Evolutionary conservation across 1,140 invertebrate species (phyloP).

Genomic region (Euwallacea fornicatus): DNA sequence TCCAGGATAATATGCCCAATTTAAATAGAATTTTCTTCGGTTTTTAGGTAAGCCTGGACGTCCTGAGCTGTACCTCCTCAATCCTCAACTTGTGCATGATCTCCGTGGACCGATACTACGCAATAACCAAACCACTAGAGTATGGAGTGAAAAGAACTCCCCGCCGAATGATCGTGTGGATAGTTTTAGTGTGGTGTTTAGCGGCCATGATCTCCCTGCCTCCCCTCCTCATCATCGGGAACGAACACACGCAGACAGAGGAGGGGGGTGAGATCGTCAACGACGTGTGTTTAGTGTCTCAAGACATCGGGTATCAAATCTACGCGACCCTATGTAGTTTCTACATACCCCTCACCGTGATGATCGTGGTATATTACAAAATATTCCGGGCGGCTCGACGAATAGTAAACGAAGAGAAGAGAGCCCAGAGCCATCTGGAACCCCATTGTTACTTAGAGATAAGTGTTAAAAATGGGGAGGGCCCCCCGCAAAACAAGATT

Average conservation of each 20-base stretch:
- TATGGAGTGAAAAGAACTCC: slow-evolving; percentile 87
- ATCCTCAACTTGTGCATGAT: slow-evolving; percentile 93
- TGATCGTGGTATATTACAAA: slow-evolving; percentile 90
- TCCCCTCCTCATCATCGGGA: slow-evolving; percentile 84
- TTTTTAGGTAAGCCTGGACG: slow-evolving; percentile 67
- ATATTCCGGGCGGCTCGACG: slow-evolving; percentile 83
- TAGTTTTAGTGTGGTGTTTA: slow-evolving; percentile 85
- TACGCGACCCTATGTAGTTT: slow-evolving; percentile 89
- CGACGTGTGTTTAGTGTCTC: slow-evolving; percentile 77
- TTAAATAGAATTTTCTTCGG: neutral
- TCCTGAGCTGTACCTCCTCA: slow-evolving; percentile 81
- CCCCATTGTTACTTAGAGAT: slow-evolving; percentile 73
- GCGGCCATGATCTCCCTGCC: slow-evolving; percentile 88
- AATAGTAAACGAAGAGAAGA: slow-evolving; percentile 81
- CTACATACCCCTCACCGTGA: slow-evolving; percentile 85
- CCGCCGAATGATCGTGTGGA: slow-evolving; percentile 79
- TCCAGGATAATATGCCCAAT: neutral
- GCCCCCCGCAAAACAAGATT: slow-evolving; percentile 63
- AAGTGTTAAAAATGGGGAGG: slow-evolving; percentile 69
- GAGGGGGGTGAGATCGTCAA: slow-evolving; percentile 53
- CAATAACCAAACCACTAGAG: slow-evolving; percentile 88
- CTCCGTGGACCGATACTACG: slow-evolving; percentile 84
- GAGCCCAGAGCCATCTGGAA: slow-evolving; percentile 81
- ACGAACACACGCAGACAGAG: slow-evolving; percentile 67
- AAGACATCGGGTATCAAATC: slow-evolving; percentile 86